Base-by-base conservation (phyloP, 2,888 invertebrate genomes). In the Piscicola geometra region DNA sequence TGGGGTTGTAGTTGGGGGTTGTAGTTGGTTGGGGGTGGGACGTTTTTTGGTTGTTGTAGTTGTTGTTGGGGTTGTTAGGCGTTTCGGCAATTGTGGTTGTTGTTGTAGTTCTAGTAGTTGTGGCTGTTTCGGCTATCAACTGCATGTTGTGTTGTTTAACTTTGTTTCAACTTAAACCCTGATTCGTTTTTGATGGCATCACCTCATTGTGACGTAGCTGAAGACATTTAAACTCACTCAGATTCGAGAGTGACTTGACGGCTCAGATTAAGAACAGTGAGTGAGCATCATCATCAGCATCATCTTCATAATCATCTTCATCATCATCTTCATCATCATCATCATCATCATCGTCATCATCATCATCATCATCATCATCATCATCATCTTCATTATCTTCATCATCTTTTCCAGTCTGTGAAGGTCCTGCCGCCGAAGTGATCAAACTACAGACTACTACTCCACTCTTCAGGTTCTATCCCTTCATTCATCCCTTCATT, bases 361-460 rank as follows among this genome's bases (percentile, higher is more conserved):
- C 70, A 33, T 70, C 70, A 25, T 41, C 70, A 36, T 41, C 47
- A 1, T 70, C 70, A 25, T 41, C 70, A 36, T 70, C 70, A 33
- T 70, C 70, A 41, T 70, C 47, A 41, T 1, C 70, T 0, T 70
- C 70, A 70, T 70, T 41, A 36, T 70, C 70, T 21, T 70, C 41
- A 33, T 35, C 69, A n/a, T n/a, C n/a, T n/a, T n/a, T n/a, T 82
- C 68, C 82, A 88, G 89, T 89, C 81, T 85, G 92, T 76, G 88
- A 89, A 73, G 89, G 88, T 36, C 88, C 89, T 0, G 86, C 88
- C 28, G 88, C 89, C 75, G 89, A 88, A 81, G 88, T 91, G n/a
- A 88, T 89, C 18, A 89, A 91, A 82, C 86, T 93, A 75, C 89
- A 91, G 83, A 92, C 91, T 1, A 91, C 91, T 47, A 88, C 90